Percentiles rank a stretch among this genome's conserved stretches.
Conservation (phyloP, 2,888 invertebrate genomes). For the Stenichneumon culpator region DNA sequence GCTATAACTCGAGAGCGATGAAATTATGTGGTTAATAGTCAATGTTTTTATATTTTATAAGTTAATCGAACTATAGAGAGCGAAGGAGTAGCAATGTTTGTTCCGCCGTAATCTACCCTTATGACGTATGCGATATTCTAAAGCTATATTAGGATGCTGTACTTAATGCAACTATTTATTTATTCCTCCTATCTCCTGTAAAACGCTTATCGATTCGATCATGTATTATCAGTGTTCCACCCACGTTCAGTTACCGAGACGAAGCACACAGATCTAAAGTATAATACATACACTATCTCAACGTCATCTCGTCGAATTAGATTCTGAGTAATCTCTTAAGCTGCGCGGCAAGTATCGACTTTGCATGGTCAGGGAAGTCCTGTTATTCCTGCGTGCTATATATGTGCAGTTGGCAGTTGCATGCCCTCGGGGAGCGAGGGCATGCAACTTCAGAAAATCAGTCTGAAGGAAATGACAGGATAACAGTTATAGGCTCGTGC, state of each 20-base stretch:
- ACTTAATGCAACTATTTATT: slow-evolving; percentile 18
- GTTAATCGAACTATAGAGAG: too few relatives aligned
- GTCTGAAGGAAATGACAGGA: neutral
- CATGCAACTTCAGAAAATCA: slow-evolving; percentile 18
- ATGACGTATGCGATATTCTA: neutral
- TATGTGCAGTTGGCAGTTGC: slow-evolving; percentile 16
- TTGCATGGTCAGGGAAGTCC: slow-evolving; percentile 14
- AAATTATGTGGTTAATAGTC: too few relatives aligned
- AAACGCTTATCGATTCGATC: slow-evolving; percentile 14
- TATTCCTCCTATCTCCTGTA: neutral
- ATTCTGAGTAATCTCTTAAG: slow-evolving; percentile 23
- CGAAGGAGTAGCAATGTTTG: too few relatives aligned
- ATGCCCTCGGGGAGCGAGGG: neutral
- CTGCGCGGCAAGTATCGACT: neutral
- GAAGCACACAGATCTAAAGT: slow-evolving; percentile 19
- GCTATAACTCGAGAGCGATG: too few relatives aligned
- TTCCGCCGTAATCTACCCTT: neutral
- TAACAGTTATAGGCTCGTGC: slow-evolving; percentile 8
- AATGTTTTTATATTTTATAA: too few relatives aligned
- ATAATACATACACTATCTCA: slow-evolving; percentile 19
- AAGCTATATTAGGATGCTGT: neutral
- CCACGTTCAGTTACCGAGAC: slow-evolving; percentile 4
- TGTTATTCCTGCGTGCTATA: slow-evolving; percentile 29
- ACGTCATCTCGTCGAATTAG: slow-evolving; percentile 9
- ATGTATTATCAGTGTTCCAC: slow-evolving; percentile 8